Evolutionary conservation across 2,113 vertebrate species (phyloP), one percentile per base, ranked within the genome.

Genomic region (Scartelaos histophorus): DNA sequence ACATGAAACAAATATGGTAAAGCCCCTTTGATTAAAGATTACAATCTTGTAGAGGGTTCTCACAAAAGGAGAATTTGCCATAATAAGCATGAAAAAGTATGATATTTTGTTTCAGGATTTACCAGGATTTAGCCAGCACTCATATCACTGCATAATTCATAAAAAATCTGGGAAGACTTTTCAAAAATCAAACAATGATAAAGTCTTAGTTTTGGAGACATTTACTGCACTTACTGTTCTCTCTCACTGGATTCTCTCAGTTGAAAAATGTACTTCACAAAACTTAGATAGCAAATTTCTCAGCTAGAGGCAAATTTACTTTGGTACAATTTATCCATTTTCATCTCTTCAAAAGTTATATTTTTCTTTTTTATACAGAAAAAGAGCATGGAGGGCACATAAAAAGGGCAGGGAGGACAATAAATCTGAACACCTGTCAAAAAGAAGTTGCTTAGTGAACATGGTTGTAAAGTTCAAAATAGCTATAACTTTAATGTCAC

Each of bases 161-260:
- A 29, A 61, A 38, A 43, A 53, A 38, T 13, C 15, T 16, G 38
- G 38, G 38, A 43, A 43, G 38, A 16, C 49, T n/a, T 17, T 19
- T 53, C 11, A 3, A 2, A 24, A 12, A 56, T 13, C 19, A 9
- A n/a, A 13, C 13, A 13, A 24, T 57, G 21, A n/a, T n/a, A 13
- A 25, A 57, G 73, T n/a, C 66, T 76, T 47, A 46, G 38, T 29
- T 64, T 62, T 51, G 2, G 43, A 21, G 13, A 54, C 60, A 73
- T 47, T 29, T 65, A 24, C 56, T 57, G 56, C 22, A 24, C 69
- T 69, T 66, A 13, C 51, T 6, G 9, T 53, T 53, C 51, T 53
- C 71, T 46, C 29, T 45, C 51, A 19, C 6, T 35, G 34, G 67
- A 56, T 64, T 56, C 46, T 57, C 58, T 57, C 54, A 60, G 47